phyloP scores from a whole-genome alignment of 2,113 vertebrate species.

The Ploceus nigricollis region DNA sequence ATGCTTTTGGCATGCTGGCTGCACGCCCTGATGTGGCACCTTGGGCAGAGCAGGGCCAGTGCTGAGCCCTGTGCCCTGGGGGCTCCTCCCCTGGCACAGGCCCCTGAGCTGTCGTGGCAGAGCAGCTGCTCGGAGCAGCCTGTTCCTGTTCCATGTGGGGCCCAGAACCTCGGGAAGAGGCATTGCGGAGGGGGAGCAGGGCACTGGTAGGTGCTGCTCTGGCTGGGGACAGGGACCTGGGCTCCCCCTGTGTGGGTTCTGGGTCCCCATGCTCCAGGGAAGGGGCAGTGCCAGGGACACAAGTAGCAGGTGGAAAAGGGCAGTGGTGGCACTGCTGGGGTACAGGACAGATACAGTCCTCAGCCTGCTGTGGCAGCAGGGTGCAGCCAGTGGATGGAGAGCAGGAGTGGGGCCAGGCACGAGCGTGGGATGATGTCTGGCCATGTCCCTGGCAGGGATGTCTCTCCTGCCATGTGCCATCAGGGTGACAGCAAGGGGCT shows the following conservation, averaged over 20 bases:
- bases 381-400: not conserved
- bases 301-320: fast-evolving
- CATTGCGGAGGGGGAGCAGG: fast-evolving
- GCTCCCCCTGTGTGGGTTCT: not conserved
- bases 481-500: not conserved
- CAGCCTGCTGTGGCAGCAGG: fast-evolving
- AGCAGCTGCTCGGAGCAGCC: not conserved
- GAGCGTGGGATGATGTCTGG: not conserved
- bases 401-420: not conserved
- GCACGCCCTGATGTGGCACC: not conserved
- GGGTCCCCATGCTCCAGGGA: not conserved
- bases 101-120: fast-evolving
- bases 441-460: not conserved
- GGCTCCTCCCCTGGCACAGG: not conserved
- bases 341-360: not conserved
- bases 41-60: not conserved
- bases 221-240: not conserved
- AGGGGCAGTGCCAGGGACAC: not conserved
- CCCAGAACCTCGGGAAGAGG: not conserved
- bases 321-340: not conserved
- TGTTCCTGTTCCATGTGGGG: not conserved
- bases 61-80: not conserved
- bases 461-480: not conserved
- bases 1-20: fast-evolving
- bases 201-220: fast-evolving